Conservation (phyloP, 2,888 invertebrate species). For the Petrolisthes manimaculis region DNA sequence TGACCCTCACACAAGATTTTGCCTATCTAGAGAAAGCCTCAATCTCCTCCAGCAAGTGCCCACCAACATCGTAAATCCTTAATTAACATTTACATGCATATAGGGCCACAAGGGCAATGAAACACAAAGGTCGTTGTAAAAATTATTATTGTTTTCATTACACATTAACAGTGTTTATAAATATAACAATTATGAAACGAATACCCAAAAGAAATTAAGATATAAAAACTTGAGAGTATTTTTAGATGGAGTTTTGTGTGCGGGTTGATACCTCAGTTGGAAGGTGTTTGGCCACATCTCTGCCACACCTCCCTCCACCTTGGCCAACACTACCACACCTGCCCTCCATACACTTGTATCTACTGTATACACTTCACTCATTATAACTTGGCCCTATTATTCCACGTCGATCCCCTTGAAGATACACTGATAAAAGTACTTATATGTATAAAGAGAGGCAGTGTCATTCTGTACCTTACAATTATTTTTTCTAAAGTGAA, state of each 20-base stretch:
- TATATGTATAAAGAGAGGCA: too few species aligned
- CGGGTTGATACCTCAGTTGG: slow-evolving; percentile 5
- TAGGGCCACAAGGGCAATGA: too few species aligned
- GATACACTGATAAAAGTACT: too few species aligned
- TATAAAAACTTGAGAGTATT: not conserved
- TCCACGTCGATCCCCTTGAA: too few species aligned
- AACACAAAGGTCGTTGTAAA: not conserved
- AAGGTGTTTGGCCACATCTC: not conserved
- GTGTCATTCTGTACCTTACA: too few species aligned
- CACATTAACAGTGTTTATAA: not conserved
- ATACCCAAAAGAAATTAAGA: slow-evolving; percentile 4
- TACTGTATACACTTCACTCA: not conserved
- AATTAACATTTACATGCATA: too few species aligned
- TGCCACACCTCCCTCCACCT: slow-evolving; percentile 16
- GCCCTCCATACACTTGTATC: not conserved
- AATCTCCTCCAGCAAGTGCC: too few species aligned
- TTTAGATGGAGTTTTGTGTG: not conserved
- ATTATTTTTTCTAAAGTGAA: not conserved
- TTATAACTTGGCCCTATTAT: too few species aligned
- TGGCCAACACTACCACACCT: not conserved
- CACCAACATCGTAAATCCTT: too few species aligned
- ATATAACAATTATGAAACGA: slow-evolving; percentile 20
- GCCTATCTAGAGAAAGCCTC: too few species aligned
- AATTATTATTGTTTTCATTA: slow-evolving; percentile 7
- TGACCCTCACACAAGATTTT: too few species aligned